Base-by-base conservation (phyloP, 1,140 invertebrate genomes). In the Oreohelix idahoensis region DNA sequence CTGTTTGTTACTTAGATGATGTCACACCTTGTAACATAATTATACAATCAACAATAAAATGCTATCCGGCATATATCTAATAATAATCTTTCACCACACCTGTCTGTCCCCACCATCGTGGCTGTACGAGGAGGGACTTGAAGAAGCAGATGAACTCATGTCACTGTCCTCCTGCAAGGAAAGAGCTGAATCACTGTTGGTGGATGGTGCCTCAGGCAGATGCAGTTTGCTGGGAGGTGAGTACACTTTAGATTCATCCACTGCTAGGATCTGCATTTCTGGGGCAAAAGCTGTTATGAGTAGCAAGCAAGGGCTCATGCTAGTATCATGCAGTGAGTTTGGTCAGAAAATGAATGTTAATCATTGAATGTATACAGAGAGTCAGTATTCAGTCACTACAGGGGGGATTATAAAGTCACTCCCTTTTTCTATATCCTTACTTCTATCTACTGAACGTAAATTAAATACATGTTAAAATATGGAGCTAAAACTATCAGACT, bases 161-260 rank as follows among this genome's bases (percentile, higher is more conserved):
- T 91, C 90, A 84, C 89, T 90, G 74, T 92, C 91, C 74, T 89
- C 88, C 38, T 88, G 89, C 74, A 89, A 84, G 8, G 91, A 91
- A 74, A 90, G 86, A 29, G 91, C 89, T 26, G 91, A 92, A 86
- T 92, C 91, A 84, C 88, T 91, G 71, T 89, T 88, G 17, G 89
- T 88, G 32, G 89, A 83, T 10, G 85, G 87, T 26, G 87, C 87
- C 58, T 92, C 92, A 11, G 96, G 96, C 84, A 97, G 95, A 88
- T 96, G 96, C 69, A 97, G 93, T 11, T 94, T 94, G 78, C 94
- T 95, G 10, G 96, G 96, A 29, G 96, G 96, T 88, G 95, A 94
- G 91, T 96, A 96, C 0, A 96, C 94, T 94, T 96, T 32, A 95
- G 96, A 87, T 78, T 92, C 89, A 92, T 98, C 97, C 79, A 98